These are phyloP conservation scores for Cyrtodaria siliqua DNA, from an alignment of 2,888 invertebrate genomes.

Conservation along the genomic window DNA sequence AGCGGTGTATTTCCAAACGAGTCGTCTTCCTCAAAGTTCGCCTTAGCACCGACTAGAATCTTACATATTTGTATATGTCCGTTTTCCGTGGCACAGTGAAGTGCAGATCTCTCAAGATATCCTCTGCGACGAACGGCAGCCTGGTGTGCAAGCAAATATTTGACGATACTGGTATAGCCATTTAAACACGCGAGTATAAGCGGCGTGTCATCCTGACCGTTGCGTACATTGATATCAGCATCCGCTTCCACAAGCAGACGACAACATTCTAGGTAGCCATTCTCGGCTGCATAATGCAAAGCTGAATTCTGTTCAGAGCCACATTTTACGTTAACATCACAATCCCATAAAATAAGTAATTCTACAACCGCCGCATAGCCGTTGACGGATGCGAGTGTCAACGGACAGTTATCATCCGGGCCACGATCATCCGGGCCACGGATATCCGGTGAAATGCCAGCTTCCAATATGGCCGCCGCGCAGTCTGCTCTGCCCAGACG, in stretches of 20 bases:
- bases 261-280: constrained; percentile 76
- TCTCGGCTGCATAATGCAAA: constrained; percentile 78
- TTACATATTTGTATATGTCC: constrained; percentile 78
- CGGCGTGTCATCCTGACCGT: constrained; percentile 79
- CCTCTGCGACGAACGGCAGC: constrained; percentile 78
- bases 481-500: constrained; percentile 68
- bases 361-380: constrained; percentile 74
- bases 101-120: constrained; percentile 79
- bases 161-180: constrained; percentile 78
- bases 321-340: constrained; percentile 67
- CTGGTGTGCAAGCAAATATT: constrained; percentile 75
- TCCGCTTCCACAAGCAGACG: constrained; percentile 74
- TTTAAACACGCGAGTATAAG: constrained; percentile 79
- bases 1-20: constrained; percentile 81
- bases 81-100: constrained; percentile 81
- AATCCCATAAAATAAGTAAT: constrained; percentile 76
- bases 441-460: constrained; percentile 71
- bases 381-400: constrained; percentile 72
- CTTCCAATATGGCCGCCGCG: constrained; percentile 70
- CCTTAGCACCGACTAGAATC: constrained; percentile 74
- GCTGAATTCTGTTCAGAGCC: constrained; percentile 76
- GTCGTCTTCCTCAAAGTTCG: constrained; percentile 80
- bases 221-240: constrained; percentile 75
- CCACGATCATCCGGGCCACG: constrained; percentile 58
- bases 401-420: constrained; percentile 63